Conservation (phyloP, 2,888 invertebrate species). For the Stegophylla sp. region DNA sequence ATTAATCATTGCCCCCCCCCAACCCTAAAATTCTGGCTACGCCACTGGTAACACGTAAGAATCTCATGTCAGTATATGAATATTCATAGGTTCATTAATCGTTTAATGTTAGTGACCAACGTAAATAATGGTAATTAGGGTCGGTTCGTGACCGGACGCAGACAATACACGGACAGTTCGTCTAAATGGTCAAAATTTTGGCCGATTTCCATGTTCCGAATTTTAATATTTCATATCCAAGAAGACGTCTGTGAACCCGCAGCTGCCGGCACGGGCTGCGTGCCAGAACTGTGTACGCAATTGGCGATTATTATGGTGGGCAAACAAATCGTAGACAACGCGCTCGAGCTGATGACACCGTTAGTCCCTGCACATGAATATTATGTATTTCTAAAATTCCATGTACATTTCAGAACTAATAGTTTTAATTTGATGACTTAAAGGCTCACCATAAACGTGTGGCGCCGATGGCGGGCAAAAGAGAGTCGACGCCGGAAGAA, state of each 20-base stretch:
- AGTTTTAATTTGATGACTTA: constrained; percentile 32
- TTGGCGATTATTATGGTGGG: constrained; percentile 93
- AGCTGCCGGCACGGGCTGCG: constrained; percentile 71
- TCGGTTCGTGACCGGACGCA: constrained; percentile 65
- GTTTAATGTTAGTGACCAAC: too few relatives aligned
- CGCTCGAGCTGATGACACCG: constrained; percentile 89
- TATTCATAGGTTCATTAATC: too few relatives aligned
- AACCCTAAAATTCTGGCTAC: too few relatives aligned
- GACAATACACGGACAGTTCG: background rate
- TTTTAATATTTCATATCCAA: constrained; percentile 79
- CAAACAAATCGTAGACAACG: constrained; percentile 91
- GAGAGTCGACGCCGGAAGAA: constrained; percentile 64
- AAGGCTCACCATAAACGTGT: constrained; percentile 87
- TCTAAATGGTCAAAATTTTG: constrained; percentile 3
- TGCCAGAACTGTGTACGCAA: constrained; percentile 90
- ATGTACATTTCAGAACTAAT: background rate
- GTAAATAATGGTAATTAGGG: too few relatives aligned
- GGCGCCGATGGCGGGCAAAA: constrained; percentile 80
- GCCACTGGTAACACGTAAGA: too few relatives aligned
- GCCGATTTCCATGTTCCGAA: constrained; percentile 24
- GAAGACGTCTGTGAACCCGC: constrained; percentile 90
- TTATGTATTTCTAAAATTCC: too few relatives aligned
- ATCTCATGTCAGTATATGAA: too few relatives aligned
- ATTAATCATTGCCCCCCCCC: too few relatives aligned
- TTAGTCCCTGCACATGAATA: constrained; percentile 69